phyloP scores from a whole-genome alignment of 2,797 vertebrate genomes.

The Peromyscus attwateri region DNA sequence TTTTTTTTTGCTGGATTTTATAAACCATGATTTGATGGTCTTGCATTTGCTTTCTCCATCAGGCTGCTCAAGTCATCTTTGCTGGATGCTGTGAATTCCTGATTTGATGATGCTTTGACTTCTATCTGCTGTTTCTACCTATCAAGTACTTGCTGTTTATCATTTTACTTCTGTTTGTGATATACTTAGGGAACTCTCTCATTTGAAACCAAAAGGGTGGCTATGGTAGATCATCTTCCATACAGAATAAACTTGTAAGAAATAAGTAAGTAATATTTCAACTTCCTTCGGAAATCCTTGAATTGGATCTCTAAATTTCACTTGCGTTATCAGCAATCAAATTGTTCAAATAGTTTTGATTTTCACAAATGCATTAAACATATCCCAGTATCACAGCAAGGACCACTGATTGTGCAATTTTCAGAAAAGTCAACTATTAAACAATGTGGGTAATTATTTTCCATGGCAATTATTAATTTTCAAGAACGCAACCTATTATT shows the following conservation, averaged over 20 bases:
- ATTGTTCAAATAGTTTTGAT: not conserved
- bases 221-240: not conserved
- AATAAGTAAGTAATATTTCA: not conserved
- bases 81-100: not conserved
- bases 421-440: constrained; percentile 24
- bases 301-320: constrained; percentile 10
- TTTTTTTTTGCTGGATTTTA: not conserved
- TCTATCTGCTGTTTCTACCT: not conserved
- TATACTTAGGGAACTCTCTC: not conserved
- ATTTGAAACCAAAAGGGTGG: not conserved
- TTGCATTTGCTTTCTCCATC: not conserved
- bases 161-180: not conserved
- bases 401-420: not conserved
- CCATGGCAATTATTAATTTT: constrained; percentile 62
- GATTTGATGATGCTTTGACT: not conserved
- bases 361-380: constrained; percentile 6
- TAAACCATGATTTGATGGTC: not conserved
- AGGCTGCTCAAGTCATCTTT: not conserved
- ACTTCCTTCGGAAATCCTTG: constrained; percentile 27
- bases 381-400: not conserved
- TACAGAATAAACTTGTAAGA: not conserved
- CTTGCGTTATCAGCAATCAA: not conserved
- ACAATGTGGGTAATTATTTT: constrained; percentile 28
- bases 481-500: constrained; percentile 27
- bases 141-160: not conserved